Evolutionary conservation across 2,113 vertebrate species (phyloP), one percentile per base, ranked within the genome.

Genomic region (Petaurus breviceps): DNA sequence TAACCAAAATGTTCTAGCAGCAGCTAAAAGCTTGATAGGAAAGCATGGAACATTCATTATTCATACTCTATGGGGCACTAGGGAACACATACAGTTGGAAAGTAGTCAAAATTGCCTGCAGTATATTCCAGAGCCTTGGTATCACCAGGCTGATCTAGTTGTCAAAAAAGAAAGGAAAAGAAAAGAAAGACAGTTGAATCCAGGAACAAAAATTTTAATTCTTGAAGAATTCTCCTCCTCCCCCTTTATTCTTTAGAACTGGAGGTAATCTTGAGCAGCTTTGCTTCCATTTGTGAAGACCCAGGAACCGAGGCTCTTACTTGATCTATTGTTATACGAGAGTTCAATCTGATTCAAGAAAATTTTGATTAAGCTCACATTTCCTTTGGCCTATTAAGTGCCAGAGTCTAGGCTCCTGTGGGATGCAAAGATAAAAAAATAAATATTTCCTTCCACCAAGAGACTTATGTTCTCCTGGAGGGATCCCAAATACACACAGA

Each of bases 131-230:
- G 14, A 90, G 47, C 90, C 25, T 19, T 50, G 47, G 49, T 43
- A 31, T 90, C 23, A 47, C 61, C 22, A 51, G 9, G 37, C 92
- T 91, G 26, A 95, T 91, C 55, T 25, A 28, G 28, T 43, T 77
- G 31, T 51, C 26, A 91, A 90, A 53, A 92, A 91, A 3, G 46
- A 90, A 50, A 49, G 49, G 55, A 49, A 91, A 77, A 16, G 61
- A 77, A 84, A 43, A 84, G 19, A 94, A 95, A 94, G 25, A 89
- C 2, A 1, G 7, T 23, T 92, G 24, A 31, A 54, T 37, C 77
- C 91, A 57, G 91, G 91, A 94, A 94, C 16, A 10, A 22, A 91
- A 89, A 3, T 57, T 96, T 53, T 95, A 96, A 93, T 89, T 90
- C 68, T 77, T 22, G 37, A 92, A 26, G 51, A 14, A 52, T 53